phyloP scores from a whole-genome alignment of 2,888 invertebrate species.

The Machimus atricapillus region DNA sequence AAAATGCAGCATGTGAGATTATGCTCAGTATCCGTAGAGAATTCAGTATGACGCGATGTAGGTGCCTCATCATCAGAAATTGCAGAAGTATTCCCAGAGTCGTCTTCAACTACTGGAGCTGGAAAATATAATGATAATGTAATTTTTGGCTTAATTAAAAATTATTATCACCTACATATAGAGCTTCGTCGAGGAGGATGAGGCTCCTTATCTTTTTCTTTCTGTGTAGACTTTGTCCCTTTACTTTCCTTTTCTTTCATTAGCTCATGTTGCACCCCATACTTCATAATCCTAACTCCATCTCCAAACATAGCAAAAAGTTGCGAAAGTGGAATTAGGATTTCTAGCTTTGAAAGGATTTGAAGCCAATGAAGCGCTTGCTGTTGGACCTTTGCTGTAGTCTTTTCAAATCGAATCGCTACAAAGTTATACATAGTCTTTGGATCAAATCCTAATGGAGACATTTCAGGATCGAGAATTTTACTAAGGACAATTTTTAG shows the following conservation, averaged over 20 bases:
- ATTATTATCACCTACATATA: conserved; percentile 63
- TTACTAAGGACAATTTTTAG: conserved; percentile 86
- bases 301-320: conserved; percentile 90
- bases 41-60: conserved; percentile 70
- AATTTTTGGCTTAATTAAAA: not conserved
- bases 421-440: conserved; percentile 95
- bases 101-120: conserved; percentile 74
- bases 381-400: conserved; percentile 82
- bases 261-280: conserved; percentile 62
- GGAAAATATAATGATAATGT: not conserved
- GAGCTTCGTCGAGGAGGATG: conserved; percentile 64
- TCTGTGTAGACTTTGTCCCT: conserved; percentile 53
- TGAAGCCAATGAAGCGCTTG: conserved; percentile 89
- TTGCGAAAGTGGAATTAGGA: conserved; percentile 85
- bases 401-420: conserved; percentile 80
- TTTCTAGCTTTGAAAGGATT: conserved; percentile 87
- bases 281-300: conserved; percentile 79
- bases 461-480: conserved; percentile 96
- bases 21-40: conserved; percentile 74
- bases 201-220: conserved; percentile 59
- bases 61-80: conserved; percentile 74
- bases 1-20: conserved; percentile 95
- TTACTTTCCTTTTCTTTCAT: conserved; percentile 61
- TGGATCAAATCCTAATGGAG: conserved; percentile 93
- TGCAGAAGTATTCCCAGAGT: conserved; percentile 72